Base-by-base conservation (phyloP, 2,797 vertebrate genomes). In the Dipus sagitta region DNA sequence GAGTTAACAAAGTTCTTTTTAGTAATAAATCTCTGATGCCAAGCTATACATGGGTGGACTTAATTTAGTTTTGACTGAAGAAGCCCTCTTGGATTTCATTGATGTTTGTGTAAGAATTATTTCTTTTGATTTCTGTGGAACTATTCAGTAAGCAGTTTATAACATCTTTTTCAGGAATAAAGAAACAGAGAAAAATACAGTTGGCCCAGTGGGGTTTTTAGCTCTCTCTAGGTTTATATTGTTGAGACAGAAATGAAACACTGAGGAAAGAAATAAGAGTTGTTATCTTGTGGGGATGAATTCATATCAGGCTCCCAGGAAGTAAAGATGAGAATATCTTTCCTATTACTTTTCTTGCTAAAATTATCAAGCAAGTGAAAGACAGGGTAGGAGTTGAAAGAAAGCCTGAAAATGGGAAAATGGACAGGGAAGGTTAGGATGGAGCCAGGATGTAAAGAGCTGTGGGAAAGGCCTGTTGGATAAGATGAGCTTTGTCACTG, bases 31-130 rank as follows among this genome's bases (percentile, higher is more conserved):
- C n/a, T 84, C 83, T 85, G 68, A 94, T 92, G 83, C 65, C 81
- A 91, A 96, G 42, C 85, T 93, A 75, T 24, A 68, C 74, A 91
- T 64, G 71, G 58, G 42, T 8, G 0, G 80, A 71, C 70, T 91
- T 91, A 87, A 80, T 91, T 90, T 93, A 60, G 85, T 96, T 94
- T 94, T 88, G 67, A 88, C 62, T 88, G 71, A 90, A 94, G 42
- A 38, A 60, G 38, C 38, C 38, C 47, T 92, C 64, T 24, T 91
- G 80, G 38, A 34, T 30, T 60, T 84, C 65, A 68, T 23, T 79
- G 78, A 72, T 1, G 1, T 7, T 24, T 20, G 2, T 38, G 2
- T 9, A 79, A 62, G 71, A 26, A 76, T 54, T 79, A 86, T 18
- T 76, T 32, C 34, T 28, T 86, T 94, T 92, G 38, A 58, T 71